Percentiles rank a stretch among this genome's conserved stretches.
These are phyloP conservation scores for Monarcha castaneiventris DNA, from an alignment of 2,113 vertebrate genomes.

Conservation along the genomic window DNA sequence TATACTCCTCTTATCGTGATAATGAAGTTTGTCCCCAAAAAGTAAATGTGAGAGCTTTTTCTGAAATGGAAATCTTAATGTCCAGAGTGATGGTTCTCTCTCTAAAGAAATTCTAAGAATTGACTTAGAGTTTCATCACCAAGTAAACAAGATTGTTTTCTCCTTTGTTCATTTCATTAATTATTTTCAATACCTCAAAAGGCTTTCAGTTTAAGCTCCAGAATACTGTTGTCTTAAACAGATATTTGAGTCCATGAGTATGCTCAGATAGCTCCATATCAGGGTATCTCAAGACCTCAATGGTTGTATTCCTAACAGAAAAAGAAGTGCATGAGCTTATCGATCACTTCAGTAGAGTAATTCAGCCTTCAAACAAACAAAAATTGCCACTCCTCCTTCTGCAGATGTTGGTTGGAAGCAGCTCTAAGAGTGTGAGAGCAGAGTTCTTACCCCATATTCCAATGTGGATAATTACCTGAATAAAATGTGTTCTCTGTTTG, in stretches of 20 bases:
- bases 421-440: background rate
- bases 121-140: background rate
- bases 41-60: background rate
- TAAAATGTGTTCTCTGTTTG: constrained; percentile 24
- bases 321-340: background rate
- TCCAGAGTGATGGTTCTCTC: background rate
- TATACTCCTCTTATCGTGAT: background rate
- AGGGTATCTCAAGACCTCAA: background rate
- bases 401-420: background rate
- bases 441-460: background rate
- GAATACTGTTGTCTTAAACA: background rate
- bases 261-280: background rate
- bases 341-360: background rate
- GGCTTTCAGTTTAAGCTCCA: background rate
- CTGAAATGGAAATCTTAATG: background rate
- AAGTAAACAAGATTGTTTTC: background rate
- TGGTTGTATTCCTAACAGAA: background rate
- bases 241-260: background rate
- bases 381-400: background rate
- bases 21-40: background rate
- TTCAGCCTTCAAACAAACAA: background rate
- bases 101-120: background rate
- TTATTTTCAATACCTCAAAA: background rate
- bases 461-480: background rate
- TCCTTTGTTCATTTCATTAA: background rate